phyloP scores from a whole-genome alignment of 2,888 invertebrate genomes.

The Melanostoma mellinum region DNA sequence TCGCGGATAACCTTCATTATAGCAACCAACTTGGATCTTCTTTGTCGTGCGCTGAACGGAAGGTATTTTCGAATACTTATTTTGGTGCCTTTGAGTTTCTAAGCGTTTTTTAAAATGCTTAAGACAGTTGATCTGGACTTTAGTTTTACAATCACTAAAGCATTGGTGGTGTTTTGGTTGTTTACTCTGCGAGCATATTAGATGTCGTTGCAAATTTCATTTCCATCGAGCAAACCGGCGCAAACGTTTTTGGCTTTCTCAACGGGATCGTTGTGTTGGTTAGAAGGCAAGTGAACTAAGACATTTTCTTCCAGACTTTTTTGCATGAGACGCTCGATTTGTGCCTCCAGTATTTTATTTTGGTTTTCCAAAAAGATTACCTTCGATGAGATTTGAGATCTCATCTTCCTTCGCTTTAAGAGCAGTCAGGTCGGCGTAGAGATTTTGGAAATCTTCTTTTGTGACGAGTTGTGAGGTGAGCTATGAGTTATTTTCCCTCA shows the following conservation, averaged over 20 bases:
- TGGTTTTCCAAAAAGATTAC: neutral
- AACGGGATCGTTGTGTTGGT: too few relatives aligned
- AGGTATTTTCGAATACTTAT: slow-evolving; percentile 13
- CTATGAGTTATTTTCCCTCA: too few relatives aligned
- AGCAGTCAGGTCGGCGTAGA: too few relatives aligned
- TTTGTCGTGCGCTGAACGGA: neutral
- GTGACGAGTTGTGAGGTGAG: neutral
- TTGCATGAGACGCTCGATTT: neutral
- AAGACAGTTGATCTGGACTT: neutral
- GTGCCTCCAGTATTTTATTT: neutral
- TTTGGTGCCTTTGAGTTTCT: slow-evolving; percentile 2
- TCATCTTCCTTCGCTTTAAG: too few relatives aligned
- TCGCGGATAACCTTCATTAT: neutral
- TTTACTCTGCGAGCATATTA: neutral
- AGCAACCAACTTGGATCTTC: slow-evolving; percentile 11
- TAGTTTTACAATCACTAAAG: neutral
- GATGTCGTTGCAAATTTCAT: neutral
- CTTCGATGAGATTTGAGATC: too few relatives aligned
- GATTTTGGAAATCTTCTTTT: neutral
- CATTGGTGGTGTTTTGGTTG: neutral
- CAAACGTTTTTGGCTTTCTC: too few relatives aligned
- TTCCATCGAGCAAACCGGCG: too few relatives aligned
- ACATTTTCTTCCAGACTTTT: neutral
- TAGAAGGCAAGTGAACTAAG: neutral
- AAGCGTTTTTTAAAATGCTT: neutral